Evolutionary conservation across 1,140 invertebrate genomes (phyloP).

Genomic region (Neoseiulus cucumeris): DNA sequence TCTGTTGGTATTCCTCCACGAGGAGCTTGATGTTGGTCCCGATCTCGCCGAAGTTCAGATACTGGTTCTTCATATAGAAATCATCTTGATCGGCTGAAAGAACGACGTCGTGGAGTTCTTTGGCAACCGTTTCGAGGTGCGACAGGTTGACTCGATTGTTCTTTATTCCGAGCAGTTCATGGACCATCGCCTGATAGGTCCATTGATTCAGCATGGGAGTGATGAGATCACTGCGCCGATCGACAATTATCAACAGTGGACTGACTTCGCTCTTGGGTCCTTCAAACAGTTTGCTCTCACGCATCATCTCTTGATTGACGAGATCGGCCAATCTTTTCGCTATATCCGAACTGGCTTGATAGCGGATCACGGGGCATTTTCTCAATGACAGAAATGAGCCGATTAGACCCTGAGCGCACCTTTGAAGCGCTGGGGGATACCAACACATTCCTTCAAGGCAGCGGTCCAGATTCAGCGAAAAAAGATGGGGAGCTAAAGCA

Average conservation of each 20-base stretch:
- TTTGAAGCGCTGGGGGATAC: constrained; percentile 46
- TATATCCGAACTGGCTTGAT: constrained; percentile 67
- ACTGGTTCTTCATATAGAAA: constrained; percentile 92
- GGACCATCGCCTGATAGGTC: constrained; percentile 99
- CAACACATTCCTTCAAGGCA: constrained; percentile 38
- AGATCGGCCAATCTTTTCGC: constrained; percentile 65
- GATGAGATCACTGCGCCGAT: constrained; percentile 76
- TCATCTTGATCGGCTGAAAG: constrained; percentile 87
- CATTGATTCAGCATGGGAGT: constrained; percentile 95
- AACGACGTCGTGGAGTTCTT: constrained; percentile 79
- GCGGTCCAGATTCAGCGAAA: constrained; percentile 37
- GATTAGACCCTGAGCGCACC: constrained; percentile 62
- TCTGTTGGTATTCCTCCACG: constrained; percentile 93
- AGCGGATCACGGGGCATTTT: constrained; percentile 71
- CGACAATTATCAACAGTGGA: constrained; percentile 64
- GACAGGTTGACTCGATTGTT: constrained; percentile 86
- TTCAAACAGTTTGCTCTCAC: constrained; percentile 68
- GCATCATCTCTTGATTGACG: constrained; percentile 55
- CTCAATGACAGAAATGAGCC: constrained; percentile 75
- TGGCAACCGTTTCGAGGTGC: constrained; percentile 43
- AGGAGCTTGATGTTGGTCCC: constrained; percentile 86
- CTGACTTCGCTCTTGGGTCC: constrained; percentile 47
- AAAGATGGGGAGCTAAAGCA: constrained; percentile 71
- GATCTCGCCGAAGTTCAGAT: constrained; percentile 93
- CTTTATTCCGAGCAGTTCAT: constrained; percentile 78